These are phyloP conservation scores for Hippopotamyrus pictus DNA, from an alignment of 2,797 vertebrate species.

Conservation along the genomic window DNA sequence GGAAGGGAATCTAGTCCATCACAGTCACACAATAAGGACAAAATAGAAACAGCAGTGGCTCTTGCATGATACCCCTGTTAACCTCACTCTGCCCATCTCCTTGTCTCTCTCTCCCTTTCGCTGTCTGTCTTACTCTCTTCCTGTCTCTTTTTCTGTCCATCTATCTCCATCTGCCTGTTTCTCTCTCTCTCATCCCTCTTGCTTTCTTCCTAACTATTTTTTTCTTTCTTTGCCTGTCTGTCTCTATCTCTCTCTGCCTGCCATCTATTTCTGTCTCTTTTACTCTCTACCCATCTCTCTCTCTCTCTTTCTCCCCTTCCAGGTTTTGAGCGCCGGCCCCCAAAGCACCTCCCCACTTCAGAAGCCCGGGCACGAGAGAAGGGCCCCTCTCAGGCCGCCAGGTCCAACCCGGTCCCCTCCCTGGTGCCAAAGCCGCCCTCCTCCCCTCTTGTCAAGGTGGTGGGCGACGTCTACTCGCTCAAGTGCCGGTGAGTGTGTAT, in stretches of 20 bases:
- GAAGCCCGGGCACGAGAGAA: conserved; percentile 67
- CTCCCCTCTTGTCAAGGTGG: conserved; percentile 85
- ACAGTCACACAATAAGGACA: background rate
- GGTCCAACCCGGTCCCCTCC: conserved; percentile 79
- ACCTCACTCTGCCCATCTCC: background rate
- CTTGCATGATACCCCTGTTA: background rate
- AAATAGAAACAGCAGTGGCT: background rate
- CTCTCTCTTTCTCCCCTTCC: background rate
- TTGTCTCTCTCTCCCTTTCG: background rate
- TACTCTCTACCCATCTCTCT: background rate
- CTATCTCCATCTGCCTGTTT: background rate
- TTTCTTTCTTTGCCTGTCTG: background rate
- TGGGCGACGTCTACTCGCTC: conserved; percentile 89
- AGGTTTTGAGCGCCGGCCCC: conserved; percentile 80
- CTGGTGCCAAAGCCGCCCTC: conserved; percentile 87
- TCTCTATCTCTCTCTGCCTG: background rate
- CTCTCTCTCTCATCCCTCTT: background rate
- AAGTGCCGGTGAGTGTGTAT: conserved; percentile 80
- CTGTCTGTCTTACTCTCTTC: background rate
- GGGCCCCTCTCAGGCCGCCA: conserved; percentile 69
- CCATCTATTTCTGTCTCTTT: background rate
- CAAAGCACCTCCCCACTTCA: conserved; percentile 63
- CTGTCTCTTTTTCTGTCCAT: background rate
- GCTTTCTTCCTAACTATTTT: background rate
- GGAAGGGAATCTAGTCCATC: background rate